These are phyloP conservation scores for Pomacea maculata DNA, from an alignment of 1,140 invertebrate genomes.

Conservation along the genomic window DNA sequence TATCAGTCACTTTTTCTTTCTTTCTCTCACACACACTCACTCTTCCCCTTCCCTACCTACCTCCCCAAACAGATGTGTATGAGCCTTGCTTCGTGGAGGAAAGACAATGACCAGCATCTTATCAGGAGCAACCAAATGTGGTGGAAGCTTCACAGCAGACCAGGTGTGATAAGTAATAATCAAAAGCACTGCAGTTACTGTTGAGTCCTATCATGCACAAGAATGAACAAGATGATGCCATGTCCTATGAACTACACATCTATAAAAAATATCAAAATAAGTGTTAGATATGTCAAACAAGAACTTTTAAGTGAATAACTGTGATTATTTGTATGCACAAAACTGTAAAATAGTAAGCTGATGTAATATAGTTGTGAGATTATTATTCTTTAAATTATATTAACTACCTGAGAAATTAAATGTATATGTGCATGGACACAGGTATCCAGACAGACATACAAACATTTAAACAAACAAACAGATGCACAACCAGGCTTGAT, in stretches of 20 bases:
- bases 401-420: too few relatives aligned
- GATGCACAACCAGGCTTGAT: neutral
- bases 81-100: conserved; percentile 26
- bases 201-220: conserved; percentile 21
- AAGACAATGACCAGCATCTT: conserved; percentile 20
- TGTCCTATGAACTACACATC: too few relatives aligned
- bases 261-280: too few relatives aligned
- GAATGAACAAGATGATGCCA: neutral
- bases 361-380: too few relatives aligned
- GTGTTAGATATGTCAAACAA: too few relatives aligned
- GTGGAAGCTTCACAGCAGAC: conserved; percentile 11
- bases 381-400: too few relatives aligned
- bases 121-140: conserved; percentile 13
- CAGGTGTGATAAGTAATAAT: conserved; percentile 14
- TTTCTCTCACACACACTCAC: neutral
- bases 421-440: too few relatives aligned
- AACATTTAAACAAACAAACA: conserved; percentile 1
- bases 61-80: conserved; percentile 11
- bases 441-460: conserved; percentile 3
- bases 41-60: neutral
- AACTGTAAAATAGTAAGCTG: too few relatives aligned
- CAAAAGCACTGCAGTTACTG: conserved; percentile 12
- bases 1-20: neutral
- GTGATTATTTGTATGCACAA: too few relatives aligned
- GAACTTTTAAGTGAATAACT: too few relatives aligned